Base-by-base conservation (phyloP, 1,140 invertebrate species). In the Tribolium castaneum region DNA sequence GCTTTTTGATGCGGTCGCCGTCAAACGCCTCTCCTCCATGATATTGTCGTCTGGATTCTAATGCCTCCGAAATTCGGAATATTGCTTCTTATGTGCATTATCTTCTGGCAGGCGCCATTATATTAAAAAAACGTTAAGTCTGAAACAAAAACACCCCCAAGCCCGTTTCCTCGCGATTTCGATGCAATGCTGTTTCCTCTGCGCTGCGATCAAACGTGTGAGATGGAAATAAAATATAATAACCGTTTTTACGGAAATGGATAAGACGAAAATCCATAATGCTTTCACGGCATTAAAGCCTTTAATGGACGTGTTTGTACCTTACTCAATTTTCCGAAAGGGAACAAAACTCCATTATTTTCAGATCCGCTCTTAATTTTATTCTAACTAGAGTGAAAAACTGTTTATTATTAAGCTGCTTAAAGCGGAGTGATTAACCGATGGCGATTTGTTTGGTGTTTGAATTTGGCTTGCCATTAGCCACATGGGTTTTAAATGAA, bases 1-100 rank as follows among this genome's bases (percentile, higher is more conserved):
- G 80, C 80, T 78, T 78, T 80, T 80, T 78, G 80, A 80, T 80
- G 80, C 77, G 80, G 74, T 78, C 59, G 59, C 51, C 72, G 35
- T 59, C 76, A 51, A 72, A 72, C 52, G 35, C 71, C 54, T 66
- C 71, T 54, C 70, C 14, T 16, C 13, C 71, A 54, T 54, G 49
- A 73, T 52, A 73, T 73, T 73, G 71, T 66, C 59, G 59, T 66
- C 25, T 35, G 59, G 59, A 12, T 54, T 73, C 71, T 52, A 73
- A 52, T 73, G 49, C 19, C 71, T 52, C 19, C 25, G 22, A 51
- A 73, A 73, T 51, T 51, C 45, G 39, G 70, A 35, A 72, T 72
- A 72, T 72, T 50, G 50, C 59, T 72, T 71, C 66, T 45, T 71
- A 49, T 50, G 45, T 71, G 16, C 45, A 71, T 71, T 71, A 71